Base-by-base conservation (phyloP, 1,140 invertebrate species). In the Tyrophagus putrescentiae region DNA sequence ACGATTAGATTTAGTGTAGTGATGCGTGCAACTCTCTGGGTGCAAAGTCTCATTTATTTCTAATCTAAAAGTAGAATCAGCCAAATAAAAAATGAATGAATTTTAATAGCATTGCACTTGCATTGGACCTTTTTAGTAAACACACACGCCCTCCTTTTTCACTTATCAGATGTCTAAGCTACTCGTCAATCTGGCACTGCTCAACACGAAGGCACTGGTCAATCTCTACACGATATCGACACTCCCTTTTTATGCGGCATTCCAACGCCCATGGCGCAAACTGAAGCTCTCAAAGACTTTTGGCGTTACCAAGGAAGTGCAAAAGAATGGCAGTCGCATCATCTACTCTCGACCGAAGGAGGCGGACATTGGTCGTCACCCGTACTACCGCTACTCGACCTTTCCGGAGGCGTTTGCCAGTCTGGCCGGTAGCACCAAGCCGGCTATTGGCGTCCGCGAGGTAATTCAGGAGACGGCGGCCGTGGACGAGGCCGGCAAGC, bases 201-300 rank as follows among this genome's bases (percentile, higher is more conserved):
- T 59, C 1, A 31, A 59, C 16, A 45, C 57, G 1, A 41, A 42
- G 25, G 9, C 29, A 3, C 16, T 59, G 31, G 39, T 59, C 7
- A 59, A 59, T 29, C 3, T 45, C 31, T 59, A 59, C 36, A 59
- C 57, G 6, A 18, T 16, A 5, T 32, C 39, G 18, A 91, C 88
- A 48, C 87, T 88, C 72, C 87, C 90, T 41, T 76, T 91, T 0
- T 92, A 92, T 73, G 78, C 88, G 64, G 74, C 91, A 32, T 73
- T 90, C 58, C 87, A 92, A 70, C 77, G 82, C 66, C 90, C 90
- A 57, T 93, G 89, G 85, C 34, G 25, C 11, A 31, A n/a, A 29
- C 81, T 82, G n/a, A 36, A 29, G n/a, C 29, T 9, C 25, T 28
- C 54, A 7, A 62, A 62, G 27, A 4, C 31, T 16, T 25, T 45